Evolutionary conservation across 23 tunicate species (phyloP), one percentile per base, ranked within the genome.

Genomic region (Ascidia mentula): DNA sequence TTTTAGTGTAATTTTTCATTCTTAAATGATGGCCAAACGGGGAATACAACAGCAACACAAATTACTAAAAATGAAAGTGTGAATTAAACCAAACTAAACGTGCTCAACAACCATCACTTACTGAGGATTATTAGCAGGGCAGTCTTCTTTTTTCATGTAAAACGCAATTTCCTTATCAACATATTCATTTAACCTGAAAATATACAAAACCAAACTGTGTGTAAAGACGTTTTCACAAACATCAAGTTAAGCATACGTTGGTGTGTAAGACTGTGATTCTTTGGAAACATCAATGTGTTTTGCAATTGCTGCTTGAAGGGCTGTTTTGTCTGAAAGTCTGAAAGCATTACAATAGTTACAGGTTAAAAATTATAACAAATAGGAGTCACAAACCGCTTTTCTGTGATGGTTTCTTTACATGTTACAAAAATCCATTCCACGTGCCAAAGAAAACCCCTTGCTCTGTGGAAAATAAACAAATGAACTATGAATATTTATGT

Each of bases 371-470:
- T 6, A 28, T 53, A n/a, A n/a, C n/a, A n/a, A n/a, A n/a, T 36
- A 20, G 8, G 33, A 20, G 72, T 13, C 74, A 34, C 18, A 6
- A 13, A 77, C 81, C 60, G 31, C 13, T 42, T 77, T 6, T 46
- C 69, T 0, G 32, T 22, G 9, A 8, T 6, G n/a, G 69, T 77
- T 40, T 36, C 81, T 24, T 45, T 45, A n/a, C 59, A 42, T 18
- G 40, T 38, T 40, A n/a, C n/a, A 33, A 79, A 79, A 24, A 79
- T 60, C 82, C 82, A 79, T 65, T 79, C 82, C 59, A 65, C 74
- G 2, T 33, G 82, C 82, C 82, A 79, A 35, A 79, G 46, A 61
- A 79, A 79, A 18, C 33, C 37, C 37, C 61, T 79, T 35, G 40
- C 35, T 18, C 81, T 77, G 69, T 32, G 20, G 39, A n/a, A n/a